Evolutionary conservation across 1,140 invertebrate species (phyloP).

Genomic region (Parasteatoda tepidariorum): DNA sequence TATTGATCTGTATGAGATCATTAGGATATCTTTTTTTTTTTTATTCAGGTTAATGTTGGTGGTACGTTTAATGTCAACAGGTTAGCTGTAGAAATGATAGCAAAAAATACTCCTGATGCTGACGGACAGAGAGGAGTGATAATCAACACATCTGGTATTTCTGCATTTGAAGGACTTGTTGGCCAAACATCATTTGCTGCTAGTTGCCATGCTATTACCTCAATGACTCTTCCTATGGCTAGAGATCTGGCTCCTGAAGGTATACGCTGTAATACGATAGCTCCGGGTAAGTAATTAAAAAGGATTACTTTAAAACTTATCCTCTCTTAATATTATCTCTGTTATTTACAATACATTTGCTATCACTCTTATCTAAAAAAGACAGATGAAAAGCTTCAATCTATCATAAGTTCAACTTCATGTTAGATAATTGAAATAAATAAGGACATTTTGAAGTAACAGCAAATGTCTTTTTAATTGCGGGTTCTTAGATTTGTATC

Average conservation of each 20-base stretch:
- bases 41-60: constrained; percentile 80
- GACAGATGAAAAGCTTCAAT: too few species aligned
- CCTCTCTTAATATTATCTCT: too few species aligned
- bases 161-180: constrained; percentile 95
- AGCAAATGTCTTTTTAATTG: too few species aligned
- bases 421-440: too few species aligned
- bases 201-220: constrained; percentile 71
- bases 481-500: too few species aligned
- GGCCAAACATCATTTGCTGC: constrained; percentile 81
- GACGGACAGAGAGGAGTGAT: constrained; percentile 90
- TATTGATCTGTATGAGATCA: too few species aligned
- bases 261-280: constrained; percentile 73
- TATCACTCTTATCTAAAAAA: too few species aligned
- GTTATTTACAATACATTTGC: too few species aligned
- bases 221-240: constrained; percentile 72
- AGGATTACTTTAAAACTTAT: too few species aligned
- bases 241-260: constrained; percentile 70
- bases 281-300: constrained; percentile 70
- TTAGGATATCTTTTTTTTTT: too few species aligned
- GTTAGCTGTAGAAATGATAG: constrained; percentile 82
- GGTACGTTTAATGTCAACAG: constrained; percentile 97
- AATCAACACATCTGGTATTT: constrained; percentile 94
- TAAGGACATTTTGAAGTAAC: too few species aligned
- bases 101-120: constrained; percentile 81
- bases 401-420: too few species aligned